Evolutionary conservation across 2,888 invertebrate species (phyloP), one percentile per base, ranked within the genome.

Genomic region (Cheilosia urbana): DNA sequence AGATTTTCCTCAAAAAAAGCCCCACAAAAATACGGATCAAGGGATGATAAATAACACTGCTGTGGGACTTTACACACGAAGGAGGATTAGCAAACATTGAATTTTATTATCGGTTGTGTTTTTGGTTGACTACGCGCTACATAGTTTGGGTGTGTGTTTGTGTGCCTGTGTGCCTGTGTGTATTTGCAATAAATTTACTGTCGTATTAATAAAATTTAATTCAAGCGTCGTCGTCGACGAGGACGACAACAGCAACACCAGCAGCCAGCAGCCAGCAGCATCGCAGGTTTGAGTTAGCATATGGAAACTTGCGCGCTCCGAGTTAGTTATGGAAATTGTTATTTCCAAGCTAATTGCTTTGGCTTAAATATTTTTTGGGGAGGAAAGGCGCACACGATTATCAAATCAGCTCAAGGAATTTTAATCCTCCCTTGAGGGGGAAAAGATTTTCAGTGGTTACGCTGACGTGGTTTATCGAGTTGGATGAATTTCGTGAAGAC

Each of bases 201-300:
- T 85, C 85, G 76, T 63, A 85, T 81, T 85, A 77, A 85, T 85
- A 77, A 85, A 85, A 85, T 81, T 81, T 77, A 81, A 81, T 77
- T 77, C 72, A 62, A 72, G 63, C 62, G 51, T 63, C 62, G 68
- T 63, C 66, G 68, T 51, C 47, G 30, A 66, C 27, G 51, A n/a
- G 40, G 34, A 17, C 13, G 17, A 9, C 13, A 27, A 17, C 42
- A 57, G 53, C 7, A 57, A n/a, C n/a, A n/a, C n/a, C n/a, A n/a
- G n/a, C n/a, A n/a, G n/a, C 7, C n/a, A 37, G n/a, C 53, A 53
- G 7, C 55, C 66, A 45, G 17, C 60, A 71, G 58, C 47, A 53
- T 11, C 62, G 30, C 9, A 40, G 51, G 42, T 53, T 66, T 58
- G 53, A 58, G 47, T 75, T 58, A 58, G 63, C 75, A 75, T 80